These are phyloP conservation scores for Gymnodraco acuticeps DNA, from an alignment of 2,797 vertebrate genomes.

Conservation along the genomic window DNA sequence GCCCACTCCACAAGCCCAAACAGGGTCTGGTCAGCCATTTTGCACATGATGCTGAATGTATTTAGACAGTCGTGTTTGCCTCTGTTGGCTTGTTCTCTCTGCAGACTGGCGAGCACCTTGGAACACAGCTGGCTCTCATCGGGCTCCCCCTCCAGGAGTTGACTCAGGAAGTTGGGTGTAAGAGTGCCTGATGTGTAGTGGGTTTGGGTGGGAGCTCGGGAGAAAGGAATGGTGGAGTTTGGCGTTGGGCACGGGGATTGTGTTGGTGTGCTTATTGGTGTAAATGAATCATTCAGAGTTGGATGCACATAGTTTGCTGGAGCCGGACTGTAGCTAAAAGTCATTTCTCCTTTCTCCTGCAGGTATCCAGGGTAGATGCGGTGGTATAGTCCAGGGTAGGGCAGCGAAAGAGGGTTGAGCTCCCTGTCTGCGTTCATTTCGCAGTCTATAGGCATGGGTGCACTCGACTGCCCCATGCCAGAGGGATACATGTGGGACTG, in stretches of 20 bases:
- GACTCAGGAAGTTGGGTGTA: constrained; percentile 69
- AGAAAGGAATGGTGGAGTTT: constrained; percentile 36
- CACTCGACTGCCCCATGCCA: constrained; percentile 53
- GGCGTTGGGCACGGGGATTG: constrained; percentile 50
- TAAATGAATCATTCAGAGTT: constrained; percentile 39
- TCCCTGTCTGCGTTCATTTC: constrained; percentile 61
- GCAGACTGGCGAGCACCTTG: constrained; percentile 84
- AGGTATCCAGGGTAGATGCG: constrained; percentile 50
- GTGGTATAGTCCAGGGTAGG: constrained; percentile 60
- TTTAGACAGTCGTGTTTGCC: constrained; percentile 88
- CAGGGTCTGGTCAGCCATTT: constrained; percentile 88
- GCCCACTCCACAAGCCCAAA: constrained; percentile 89
- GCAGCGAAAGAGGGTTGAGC: constrained; percentile 53
- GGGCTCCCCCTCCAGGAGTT: constrained; percentile 83
- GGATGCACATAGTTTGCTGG: constrained; percentile 39
- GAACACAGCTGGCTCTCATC: constrained; percentile 83
- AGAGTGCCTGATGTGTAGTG: constrained; percentile 1
- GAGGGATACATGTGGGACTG: constrained; percentile 68
- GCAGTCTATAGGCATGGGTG: constrained; percentile 70
- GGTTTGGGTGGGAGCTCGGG: constrained; percentile 21
- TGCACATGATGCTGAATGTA: constrained; percentile 90
- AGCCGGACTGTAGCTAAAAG: constrained; percentile 55
- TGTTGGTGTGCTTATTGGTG: constrained; percentile 40
- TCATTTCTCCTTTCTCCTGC: constrained; percentile 69
- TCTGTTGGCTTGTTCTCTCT: constrained; percentile 84